Evolutionary conservation across 2,888 invertebrate species (phyloP).

Genomic region (Phymatocera aterrima): DNA sequence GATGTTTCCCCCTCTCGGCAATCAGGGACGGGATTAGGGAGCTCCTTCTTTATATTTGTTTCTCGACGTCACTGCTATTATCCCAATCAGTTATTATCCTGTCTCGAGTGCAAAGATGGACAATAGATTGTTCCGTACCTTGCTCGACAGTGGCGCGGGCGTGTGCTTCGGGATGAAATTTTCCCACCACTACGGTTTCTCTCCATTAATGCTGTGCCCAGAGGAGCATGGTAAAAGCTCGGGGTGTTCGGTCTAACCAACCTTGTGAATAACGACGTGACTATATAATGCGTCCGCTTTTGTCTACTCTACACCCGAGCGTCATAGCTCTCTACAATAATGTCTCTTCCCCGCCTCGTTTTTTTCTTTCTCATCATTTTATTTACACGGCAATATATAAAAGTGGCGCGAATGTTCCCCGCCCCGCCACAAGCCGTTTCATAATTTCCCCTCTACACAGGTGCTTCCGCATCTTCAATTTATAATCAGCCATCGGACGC

Average conservation of each 20-base stretch:
- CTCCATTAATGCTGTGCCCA: not conserved
- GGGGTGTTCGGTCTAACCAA: not conserved
- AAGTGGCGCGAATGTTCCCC: no score
- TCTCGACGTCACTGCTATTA: no score
- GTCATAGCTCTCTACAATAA: no score
- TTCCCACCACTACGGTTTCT: not conserved
- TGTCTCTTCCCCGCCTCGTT: not conserved
- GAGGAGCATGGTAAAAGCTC: not conserved
- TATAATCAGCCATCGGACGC: constrained; percentile 10
- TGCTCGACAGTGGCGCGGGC: not conserved
- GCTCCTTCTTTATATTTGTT: no score
- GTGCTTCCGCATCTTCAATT: not conserved
- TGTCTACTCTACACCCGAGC: not conserved
- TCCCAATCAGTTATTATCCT: no score
- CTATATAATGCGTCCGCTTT: not conserved
- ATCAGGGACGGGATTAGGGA: no score
- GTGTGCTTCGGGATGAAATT: not conserved
- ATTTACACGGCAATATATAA: not conserved
- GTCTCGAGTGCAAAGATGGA: no score
- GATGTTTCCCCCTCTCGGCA: no score
- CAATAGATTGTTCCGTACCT: not conserved
- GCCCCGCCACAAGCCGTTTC: no score
- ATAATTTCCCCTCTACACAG: no score
- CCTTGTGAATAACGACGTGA: constrained; percentile 8
- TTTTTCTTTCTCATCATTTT: not conserved